phyloP scores from a whole-genome alignment of 2,113 vertebrate species.

The Sitta europaea region DNA sequence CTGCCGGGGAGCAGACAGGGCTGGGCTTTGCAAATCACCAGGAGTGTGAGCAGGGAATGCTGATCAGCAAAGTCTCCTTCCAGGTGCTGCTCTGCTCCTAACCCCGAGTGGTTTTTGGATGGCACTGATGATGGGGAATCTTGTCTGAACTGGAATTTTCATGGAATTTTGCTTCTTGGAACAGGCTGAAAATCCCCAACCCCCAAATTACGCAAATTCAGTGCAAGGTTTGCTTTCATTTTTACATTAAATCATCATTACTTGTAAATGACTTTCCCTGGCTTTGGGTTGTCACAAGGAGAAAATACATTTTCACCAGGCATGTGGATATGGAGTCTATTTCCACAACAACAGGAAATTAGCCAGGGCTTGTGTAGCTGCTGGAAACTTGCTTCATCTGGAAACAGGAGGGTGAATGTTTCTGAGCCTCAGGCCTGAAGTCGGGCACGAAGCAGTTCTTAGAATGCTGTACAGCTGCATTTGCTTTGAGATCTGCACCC shows the following conservation, averaged over 20 bases:
- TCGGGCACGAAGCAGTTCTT: background rate
- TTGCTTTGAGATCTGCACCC: background rate
- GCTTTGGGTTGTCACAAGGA: background rate
- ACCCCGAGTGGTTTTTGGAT: background rate
- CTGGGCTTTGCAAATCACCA: background rate
- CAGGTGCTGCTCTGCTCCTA: background rate
- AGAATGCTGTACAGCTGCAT: background rate
- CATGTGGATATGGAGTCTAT: background rate
- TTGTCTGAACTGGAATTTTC: background rate
- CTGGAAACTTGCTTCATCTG: background rate
- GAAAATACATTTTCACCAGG: background rate
- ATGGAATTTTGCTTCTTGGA: background rate
- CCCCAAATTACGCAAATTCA: background rate
- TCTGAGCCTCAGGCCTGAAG: background rate
- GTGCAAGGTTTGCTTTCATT: background rate
- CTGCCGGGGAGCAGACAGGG: background rate
- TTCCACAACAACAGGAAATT: constrained; percentile 3
- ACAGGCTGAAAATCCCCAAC: background rate
- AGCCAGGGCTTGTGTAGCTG: background rate
- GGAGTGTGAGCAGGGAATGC: background rate
- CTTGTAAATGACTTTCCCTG: background rate
- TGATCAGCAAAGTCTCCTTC: rapidly evolving
- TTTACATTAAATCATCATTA: background rate
- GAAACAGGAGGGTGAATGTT: background rate
- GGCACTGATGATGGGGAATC: background rate